Evolutionary conservation across 2,113 vertebrate species (phyloP).

Genomic region (Eublepharis macularius): DNA sequence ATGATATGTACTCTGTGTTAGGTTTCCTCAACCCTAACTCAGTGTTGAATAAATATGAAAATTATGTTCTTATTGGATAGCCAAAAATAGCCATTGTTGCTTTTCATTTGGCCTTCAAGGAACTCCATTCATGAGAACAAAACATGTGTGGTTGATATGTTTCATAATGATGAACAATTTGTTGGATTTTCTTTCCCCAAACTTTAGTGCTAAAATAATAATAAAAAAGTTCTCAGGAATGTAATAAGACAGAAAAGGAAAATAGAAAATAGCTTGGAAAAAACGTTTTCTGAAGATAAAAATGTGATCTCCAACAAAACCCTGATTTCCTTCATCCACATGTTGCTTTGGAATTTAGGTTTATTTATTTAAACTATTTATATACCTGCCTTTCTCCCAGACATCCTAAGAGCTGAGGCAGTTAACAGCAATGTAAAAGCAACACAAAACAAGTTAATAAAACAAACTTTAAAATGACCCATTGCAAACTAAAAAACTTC

Average conservation of each 20-base stretch:
- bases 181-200: not conserved
- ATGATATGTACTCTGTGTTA: slow-evolving; percentile 15
- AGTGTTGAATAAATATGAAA: slow-evolving; percentile 44
- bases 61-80: not conserved
- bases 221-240: not conserved
- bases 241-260: not conserved
- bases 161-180: slow-evolving; percentile 1
- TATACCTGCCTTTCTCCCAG: too few species aligned
- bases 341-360: too few species aligned
- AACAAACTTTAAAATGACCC: too few species aligned
- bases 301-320: not conserved
- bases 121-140: not conserved
- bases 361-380: too few species aligned
- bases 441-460: too few species aligned
- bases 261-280: not conserved
- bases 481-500: too few species aligned
- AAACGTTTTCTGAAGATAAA: not conserved
- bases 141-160: not conserved
- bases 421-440: too few species aligned
- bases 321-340: not conserved
- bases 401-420: too few species aligned
- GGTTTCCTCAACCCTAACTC: slow-evolving; percentile 16
- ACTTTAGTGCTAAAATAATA: not conserved
- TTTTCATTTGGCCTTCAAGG: not conserved
- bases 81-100: slow-evolving; percentile 15